phyloP scores from a whole-genome alignment of 2,113 vertebrate species.

The Semnopithecus entellus region DNA sequence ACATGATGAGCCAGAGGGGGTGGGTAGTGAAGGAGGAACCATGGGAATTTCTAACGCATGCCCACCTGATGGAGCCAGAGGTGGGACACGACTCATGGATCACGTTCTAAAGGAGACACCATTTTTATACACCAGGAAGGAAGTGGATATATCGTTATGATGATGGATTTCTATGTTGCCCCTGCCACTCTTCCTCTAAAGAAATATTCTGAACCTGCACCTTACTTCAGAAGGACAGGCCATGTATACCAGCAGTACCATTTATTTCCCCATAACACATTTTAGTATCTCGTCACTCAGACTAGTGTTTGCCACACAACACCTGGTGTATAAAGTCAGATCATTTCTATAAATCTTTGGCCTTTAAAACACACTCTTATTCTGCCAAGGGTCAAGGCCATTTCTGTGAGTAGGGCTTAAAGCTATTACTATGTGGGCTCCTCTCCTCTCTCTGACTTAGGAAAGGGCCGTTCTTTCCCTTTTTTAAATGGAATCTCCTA shows the following conservation, averaged over 20 bases:
- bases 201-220: not conserved
- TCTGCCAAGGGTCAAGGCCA: not conserved
- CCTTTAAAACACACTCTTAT: not conserved
- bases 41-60: not conserved
- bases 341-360: not conserved
- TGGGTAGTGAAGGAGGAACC: not conserved
- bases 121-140: not conserved
- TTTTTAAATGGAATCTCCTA: not conserved
- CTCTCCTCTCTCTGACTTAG: not conserved
- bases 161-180: not conserved
- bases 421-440: not conserved
- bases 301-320: not conserved
- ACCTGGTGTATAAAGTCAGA: not conserved
- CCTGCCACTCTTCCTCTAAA: not conserved
- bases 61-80: not conserved
- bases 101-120: not conserved
- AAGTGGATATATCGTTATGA: not conserved
- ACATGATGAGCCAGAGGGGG: not conserved
- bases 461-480: not conserved
- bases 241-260: too few species aligned
- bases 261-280: not conserved
- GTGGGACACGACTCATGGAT: not conserved
- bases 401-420: not conserved
- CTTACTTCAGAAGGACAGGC: not conserved
- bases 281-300: not conserved